Evolutionary conservation across 2,888 invertebrate species (phyloP), one percentile per base, ranked within the genome.

Genomic region (Hoplodrina ambigua): DNA sequence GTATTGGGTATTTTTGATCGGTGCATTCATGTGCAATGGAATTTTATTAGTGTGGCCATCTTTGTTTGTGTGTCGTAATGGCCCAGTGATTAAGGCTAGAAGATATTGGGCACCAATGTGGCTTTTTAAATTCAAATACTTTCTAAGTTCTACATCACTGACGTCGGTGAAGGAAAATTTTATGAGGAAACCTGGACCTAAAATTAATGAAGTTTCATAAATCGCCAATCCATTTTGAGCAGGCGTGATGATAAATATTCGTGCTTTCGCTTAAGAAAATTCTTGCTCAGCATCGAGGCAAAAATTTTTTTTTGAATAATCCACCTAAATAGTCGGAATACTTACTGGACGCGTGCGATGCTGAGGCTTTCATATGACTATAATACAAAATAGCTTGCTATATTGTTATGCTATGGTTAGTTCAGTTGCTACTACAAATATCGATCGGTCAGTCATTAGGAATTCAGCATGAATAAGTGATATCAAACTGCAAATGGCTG

Each of bases 21-120:
- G 61, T 72, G 76, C 69, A 76, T 69, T 65, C 61, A 69, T 50
- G 53, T 66, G 76, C 58, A 57, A 59, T 37, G 46, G 37, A 78
- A 71, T 72, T 25, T 25, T 25, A 25, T 25, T 81, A 53, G 57
- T 75, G 50, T 52, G 19, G 52, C 53, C 50, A 50, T 57, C 44
- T 68, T 68, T 46, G 44, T 13, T 41, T 41, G 41, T 13, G 41
- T 41, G 41, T 41, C 41, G 41, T 41, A 41, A 41, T 41, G 41
- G 13, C 13, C 41, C 13, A 41, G 41, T 41, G 13, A 37, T 8
- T 8, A 37, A 37, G 37, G 37, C 37, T 37, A 33, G 4, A 33
- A 33, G 33, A 33, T 33, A 33, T 3, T 33, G 33, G 33, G 33
- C 7, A 33, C 33, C 33, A 33, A 33, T 33, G 33, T 33, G 33